These are phyloP conservation scores for Thamnaconus septentrionalis DNA, from an alignment of 2,113 vertebrate species.

Conservation along the genomic window DNA sequence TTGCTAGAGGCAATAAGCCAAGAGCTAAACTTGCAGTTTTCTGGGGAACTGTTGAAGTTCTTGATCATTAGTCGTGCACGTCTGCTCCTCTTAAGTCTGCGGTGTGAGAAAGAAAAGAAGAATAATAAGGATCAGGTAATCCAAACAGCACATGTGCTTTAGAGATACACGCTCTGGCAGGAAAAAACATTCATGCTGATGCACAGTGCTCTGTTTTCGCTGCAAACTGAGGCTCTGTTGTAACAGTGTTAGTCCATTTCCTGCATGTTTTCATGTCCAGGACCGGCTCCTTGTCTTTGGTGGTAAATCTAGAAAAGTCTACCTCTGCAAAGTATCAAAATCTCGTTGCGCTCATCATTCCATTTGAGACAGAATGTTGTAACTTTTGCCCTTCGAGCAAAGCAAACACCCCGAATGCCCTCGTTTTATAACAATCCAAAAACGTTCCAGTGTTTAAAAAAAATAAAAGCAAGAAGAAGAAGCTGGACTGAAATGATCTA, in stretches of 20 bases:
- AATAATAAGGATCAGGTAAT: too few relatives aligned
- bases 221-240: too few relatives aligned
- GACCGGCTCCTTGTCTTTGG: conserved; percentile 24
- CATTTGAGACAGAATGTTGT: conserved; percentile 7
- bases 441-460: not conserved
- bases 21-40: not conserved
- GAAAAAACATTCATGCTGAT: not conserved
- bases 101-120: too few relatives aligned
- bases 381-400: not conserved
- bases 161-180: conserved; percentile 10
- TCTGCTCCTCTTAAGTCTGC: too few relatives aligned
- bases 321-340: conserved; percentile 10
- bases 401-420: conserved; percentile 1
- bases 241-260: not conserved
- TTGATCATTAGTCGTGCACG: too few relatives aligned
- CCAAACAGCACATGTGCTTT: too few relatives aligned
- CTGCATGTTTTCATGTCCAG: conserved; percentile 11
- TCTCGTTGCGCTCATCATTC: not conserved
- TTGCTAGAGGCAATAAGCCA: too few relatives aligned
- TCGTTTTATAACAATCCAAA: conserved; percentile 13
- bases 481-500: not conserved
- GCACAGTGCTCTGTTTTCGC: conserved; percentile 20
- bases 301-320: conserved; percentile 24
- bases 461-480: too few relatives aligned
- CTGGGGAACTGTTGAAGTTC: conserved; percentile 6